Percentiles rank a stretch among this genome's conserved stretches.
These are phyloP conservation scores for Stegastes partitus DNA, from an alignment of 2,113 vertebrate genomes.

Conservation along the genomic window DNA sequence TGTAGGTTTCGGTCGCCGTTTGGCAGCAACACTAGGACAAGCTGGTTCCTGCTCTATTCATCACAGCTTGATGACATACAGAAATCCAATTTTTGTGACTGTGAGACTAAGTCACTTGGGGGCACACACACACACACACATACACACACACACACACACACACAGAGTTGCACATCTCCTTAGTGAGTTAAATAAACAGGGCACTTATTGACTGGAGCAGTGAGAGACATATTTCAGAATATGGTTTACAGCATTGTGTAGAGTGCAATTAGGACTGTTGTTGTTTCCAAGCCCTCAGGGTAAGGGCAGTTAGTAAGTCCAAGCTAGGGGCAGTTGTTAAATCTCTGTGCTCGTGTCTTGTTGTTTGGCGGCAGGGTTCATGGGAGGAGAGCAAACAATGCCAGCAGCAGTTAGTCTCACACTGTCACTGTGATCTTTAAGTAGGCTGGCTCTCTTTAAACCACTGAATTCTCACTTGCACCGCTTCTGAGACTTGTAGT, in stretches of 20 bases:
- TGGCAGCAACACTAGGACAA: slow-evolving; percentile 74
- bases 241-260: slow-evolving; percentile 10
- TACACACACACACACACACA: slow-evolving; percentile 14
- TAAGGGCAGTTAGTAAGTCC: slow-evolving; percentile 24
- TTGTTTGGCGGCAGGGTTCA: slow-evolving; percentile 20
- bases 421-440: slow-evolving; percentile 13
- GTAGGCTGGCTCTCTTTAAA: not conserved
- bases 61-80: slow-evolving; percentile 68
- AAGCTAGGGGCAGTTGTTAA: slow-evolving; percentile 21
- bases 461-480: slow-evolving; percentile 15
- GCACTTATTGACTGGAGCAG: slow-evolving; percentile 4
- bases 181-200: slow-evolving; percentile 15
- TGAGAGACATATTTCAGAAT: slow-evolving; percentile 6
- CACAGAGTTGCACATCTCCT: slow-evolving; percentile 9
- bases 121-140: slow-evolving; percentile 20
- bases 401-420: slow-evolving; percentile 34
- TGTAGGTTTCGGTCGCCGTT: slow-evolving; percentile 82
- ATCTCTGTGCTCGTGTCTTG: slow-evolving; percentile 30
- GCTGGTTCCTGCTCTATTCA: slow-evolving; percentile 80
- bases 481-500: not conserved
- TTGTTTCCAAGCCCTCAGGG: slow-evolving; percentile 55
- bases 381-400: slow-evolving; percentile 36
- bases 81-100: slow-evolving; percentile 53
- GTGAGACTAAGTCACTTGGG: slow-evolving; percentile 49
- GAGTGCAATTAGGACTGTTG: slow-evolving; percentile 25